Evolutionary conservation across 2,888 invertebrate genomes (phyloP).

Genomic region (Eulithis prunata): DNA sequence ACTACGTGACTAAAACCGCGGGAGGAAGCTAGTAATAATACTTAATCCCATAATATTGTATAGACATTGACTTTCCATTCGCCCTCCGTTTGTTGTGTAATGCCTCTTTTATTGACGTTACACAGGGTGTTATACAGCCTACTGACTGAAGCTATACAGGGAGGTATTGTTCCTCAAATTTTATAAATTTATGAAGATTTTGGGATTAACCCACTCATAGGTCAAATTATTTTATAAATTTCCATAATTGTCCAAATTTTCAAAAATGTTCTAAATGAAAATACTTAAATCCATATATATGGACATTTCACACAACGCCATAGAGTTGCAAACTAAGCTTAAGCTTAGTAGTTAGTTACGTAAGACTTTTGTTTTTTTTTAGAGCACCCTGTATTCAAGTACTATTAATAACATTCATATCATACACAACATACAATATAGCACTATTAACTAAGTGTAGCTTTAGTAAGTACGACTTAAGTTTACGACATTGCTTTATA

Average conservation of each 20-base stretch:
- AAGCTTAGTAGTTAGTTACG: no score
- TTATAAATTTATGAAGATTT: no score
- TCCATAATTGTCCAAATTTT: no score
- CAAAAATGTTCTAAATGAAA: no score
- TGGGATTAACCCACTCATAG: no score
- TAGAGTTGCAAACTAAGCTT: no score
- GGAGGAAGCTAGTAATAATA: background rate
- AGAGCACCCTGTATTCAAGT: conserved; percentile 35
- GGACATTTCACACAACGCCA: no score
- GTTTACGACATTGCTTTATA: conserved; percentile 56
- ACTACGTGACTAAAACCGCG: no score
- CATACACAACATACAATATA: conserved; percentile 32
- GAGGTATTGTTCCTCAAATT: background rate
- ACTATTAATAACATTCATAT: conserved; percentile 27
- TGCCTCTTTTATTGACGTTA: conserved; percentile 52
- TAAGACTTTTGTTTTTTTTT: background rate
- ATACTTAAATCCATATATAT: no score
- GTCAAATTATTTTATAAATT: no score
- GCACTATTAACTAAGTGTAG: conserved; percentile 53
- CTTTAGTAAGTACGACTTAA: conserved; percentile 48
- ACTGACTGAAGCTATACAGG: conserved; percentile 49
- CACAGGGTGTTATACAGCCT: conserved; percentile 34
- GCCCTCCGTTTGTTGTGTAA: conserved; percentile 25
- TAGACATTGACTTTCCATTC: conserved; percentile 6
- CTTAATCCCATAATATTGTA: conserved; percentile 6